Percentiles rank a stretch among this genome's conserved stretches.
phyloP scores from a whole-genome alignment of 2,888 invertebrate genomes.

The Heliconius ismenius region DNA sequence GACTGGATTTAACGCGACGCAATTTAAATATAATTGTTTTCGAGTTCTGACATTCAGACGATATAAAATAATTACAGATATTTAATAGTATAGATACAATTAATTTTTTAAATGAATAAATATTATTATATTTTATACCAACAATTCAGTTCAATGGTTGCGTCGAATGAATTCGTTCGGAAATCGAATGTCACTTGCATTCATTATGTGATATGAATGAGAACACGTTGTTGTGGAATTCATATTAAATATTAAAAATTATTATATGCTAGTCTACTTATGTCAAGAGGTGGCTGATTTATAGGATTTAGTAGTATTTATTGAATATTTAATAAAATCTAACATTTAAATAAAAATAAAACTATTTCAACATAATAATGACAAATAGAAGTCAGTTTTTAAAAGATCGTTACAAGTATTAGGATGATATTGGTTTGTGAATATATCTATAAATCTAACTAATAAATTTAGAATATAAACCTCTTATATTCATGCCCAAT shows the following conservation, averaged over 20 bases:
- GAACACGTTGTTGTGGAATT: conserved; percentile 1
- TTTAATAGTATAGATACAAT: neutral
- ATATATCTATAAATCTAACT: no score
- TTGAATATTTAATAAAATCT: no score
- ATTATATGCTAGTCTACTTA: neutral
- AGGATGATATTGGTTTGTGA: no score
- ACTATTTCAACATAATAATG: no score
- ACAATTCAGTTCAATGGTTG: conserved; percentile 4
- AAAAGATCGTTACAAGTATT: no score
- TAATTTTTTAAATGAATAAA: neutral
- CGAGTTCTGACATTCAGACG: no score
- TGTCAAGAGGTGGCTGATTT: neutral
- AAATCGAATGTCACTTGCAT: conserved; percentile 37
- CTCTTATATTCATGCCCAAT: neutral
- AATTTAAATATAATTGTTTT: no score
- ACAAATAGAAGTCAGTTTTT: no score
- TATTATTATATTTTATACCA: neutral
- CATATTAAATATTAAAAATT: conserved; percentile 19
- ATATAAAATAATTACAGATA: neutral
- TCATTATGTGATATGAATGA: conserved; percentile 28
- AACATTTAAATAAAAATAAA: no score
- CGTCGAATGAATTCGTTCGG: conserved; percentile 29
- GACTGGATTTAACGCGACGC: no score
- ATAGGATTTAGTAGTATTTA: no score
- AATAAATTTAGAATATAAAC: no score